Base-by-base conservation (phyloP, 1,140 invertebrate species). In the Pseudoatta argentina region DNA sequence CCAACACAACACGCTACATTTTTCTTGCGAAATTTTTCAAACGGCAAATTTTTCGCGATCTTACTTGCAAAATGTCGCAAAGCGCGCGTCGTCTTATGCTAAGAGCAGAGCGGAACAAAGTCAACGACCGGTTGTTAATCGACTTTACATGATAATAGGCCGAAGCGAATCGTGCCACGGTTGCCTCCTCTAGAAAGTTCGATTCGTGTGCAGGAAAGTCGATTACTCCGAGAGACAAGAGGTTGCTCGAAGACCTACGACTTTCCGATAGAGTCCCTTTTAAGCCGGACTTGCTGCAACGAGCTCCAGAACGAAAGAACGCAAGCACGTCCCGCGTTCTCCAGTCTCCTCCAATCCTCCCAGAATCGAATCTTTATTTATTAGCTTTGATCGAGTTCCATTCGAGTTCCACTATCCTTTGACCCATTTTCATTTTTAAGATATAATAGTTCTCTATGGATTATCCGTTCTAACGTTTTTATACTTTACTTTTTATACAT, bases 151-250 rank as follows among this genome's bases (percentile, higher is more conserved):
- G 78, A 73, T 83, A 87, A 87, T 83, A 83, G 86, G 67, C 73
- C 86, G 77, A 91, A 64, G 81, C 82, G 59, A 86, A 88, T 91
- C 82, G 79, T 75, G 83, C 83, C 83, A 77, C 55, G 71, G 79
- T 83, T 83, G 55, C 57, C 82, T 89, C 71, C 55, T 75, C 48
- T 83, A 87, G 87, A 85, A 87, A 77, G 87, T 88, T 86, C 72
- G 78, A 76, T 90, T 85, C 72, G 82, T 78, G 85, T 86, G 87
- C 88, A 88, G 61, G 87, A 90, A 90, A 89, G 86, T 89, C 81
- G 87, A 88, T 87, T 87, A 87, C 76, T 79, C 21, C 39, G 27
- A 61, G 85, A 79, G 85, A 81, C 85, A 83, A 83, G 76, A 86
- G 85, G n/a, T 48, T 63, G 73, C 64, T 88, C 75, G 75, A 88